Base-by-base conservation (phyloP, 2,113 vertebrate genomes). In the Himantopus leucocephalus region DNA sequence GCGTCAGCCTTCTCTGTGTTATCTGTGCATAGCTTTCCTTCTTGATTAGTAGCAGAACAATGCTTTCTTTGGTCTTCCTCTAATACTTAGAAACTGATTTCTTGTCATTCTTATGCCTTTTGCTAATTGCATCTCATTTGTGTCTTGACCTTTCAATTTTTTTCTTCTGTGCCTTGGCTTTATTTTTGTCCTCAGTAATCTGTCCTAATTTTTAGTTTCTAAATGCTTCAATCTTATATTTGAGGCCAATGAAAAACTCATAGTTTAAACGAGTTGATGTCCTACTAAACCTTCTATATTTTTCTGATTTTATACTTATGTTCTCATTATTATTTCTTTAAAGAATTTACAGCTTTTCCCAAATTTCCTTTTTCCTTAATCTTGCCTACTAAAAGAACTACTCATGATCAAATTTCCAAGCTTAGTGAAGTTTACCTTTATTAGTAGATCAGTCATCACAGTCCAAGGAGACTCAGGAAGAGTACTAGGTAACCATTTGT, bases 21-120 rank as follows among this genome's bases (percentile, higher is more conserved):
- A 96, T 83, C 92, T 93, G 82, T 88, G n/a, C 79, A 76, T 56
- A 80, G 50, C 75, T 94, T 94, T 93, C 82, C 53, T 79, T 94
- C 94, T 77, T 95, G 94, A 94, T 94, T 93, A 94, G 72, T 72
- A 73, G 55, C 71, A 87, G 95, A 96, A 94, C 75, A 95, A 90
- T 90, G 75, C 45, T 62, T 96, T 70, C 39, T 88, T 92, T 90
- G 45, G 78, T 93, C 67, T 83, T 94, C 39, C 6, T 90, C 41
- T 88, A 76, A 60, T 45, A 41, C 48, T 88, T 62, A 80, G 82
- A 83, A 93, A 94, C 85, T 88, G 67, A 94, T 94, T 95, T 90
- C 85, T 93, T 91, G 88, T 94, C 72, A 83, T 92, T 96, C 78
- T 88, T 88, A 56, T 5, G 62, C 62, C 35, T 94, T 92, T 83